phyloP scores from a whole-genome alignment of 35 echinoderm and acorn worm species.

The Ophiothrix spiculata region DNA sequence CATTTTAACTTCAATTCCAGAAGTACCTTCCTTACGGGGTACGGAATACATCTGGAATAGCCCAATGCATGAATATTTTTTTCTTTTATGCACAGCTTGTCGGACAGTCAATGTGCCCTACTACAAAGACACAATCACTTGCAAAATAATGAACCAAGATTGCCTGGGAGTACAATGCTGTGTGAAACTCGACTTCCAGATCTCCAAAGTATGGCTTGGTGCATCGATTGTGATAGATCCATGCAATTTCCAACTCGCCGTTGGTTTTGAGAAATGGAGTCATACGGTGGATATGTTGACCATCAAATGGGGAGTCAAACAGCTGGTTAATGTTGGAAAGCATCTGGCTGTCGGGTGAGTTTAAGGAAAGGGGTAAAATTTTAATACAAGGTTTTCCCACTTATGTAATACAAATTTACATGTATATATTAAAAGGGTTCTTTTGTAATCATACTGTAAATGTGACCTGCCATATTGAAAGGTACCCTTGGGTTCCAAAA shows the following conservation, averaged over 20 bases:
- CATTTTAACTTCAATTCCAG: no score
- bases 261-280: slow-evolving; percentile 4
- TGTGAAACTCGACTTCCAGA: neutral
- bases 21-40: no score
- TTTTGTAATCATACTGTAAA: no score
- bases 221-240: slow-evolving; percentile 6
- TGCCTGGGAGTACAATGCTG: slow-evolving; percentile 14
- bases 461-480: no score
- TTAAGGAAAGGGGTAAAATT: no score
- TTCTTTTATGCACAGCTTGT: neutral
- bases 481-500: no score
- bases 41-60: no score
- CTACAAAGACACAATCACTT: neutral
- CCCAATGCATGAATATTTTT: no score
- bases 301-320: neutral
- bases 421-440: no score
- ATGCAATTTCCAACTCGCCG: neutral
- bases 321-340: neutral
- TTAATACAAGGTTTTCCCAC: no score
- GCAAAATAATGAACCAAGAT: neutral
- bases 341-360: neutral
- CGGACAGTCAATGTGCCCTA: neutral
- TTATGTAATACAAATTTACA: no score
- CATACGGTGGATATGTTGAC: neutral
- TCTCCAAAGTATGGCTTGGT: neutral